These are phyloP conservation scores for Microctenopoma lineatum DNA, from an alignment of 2,797 vertebrate genomes.

Conservation along the genomic window DNA sequence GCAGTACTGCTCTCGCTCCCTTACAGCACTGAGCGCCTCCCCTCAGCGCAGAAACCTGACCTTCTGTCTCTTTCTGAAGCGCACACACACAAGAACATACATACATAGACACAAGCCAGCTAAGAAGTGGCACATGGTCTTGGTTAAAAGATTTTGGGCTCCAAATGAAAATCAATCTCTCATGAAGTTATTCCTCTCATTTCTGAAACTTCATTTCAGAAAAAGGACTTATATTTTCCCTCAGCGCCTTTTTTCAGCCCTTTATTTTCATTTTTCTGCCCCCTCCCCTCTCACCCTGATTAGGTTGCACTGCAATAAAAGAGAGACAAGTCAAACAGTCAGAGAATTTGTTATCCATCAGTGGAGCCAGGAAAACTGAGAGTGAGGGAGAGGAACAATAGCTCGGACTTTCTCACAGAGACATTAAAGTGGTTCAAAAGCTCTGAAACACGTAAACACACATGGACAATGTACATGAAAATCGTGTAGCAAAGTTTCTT, in stretches of 20 bases:
- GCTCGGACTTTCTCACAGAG: conserved; percentile 29
- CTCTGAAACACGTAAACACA: background rate
- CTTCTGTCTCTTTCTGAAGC: conserved; percentile 39
- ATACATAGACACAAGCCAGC: conserved; percentile 46
- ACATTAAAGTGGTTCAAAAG: conserved; percentile 13
- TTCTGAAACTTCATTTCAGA: conserved; percentile 75
- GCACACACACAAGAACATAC: conserved; percentile 38
- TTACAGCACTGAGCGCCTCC: conserved; percentile 66
- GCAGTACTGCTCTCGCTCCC: conserved; percentile 78
- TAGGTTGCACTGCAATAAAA: conserved; percentile 52
- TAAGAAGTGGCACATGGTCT: conserved; percentile 81
- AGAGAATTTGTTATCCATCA: conserved; percentile 59
- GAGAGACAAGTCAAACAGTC: conserved; percentile 34
- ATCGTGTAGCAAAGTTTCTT: conserved; percentile 15
- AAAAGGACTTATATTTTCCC: conserved; percentile 52
- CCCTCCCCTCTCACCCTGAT: conserved; percentile 53
- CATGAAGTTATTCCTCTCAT: conserved; percentile 66
- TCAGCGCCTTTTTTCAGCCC: conserved; percentile 3
- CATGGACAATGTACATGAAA: conserved; percentile 8
- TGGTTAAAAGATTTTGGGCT: conserved; percentile 78
- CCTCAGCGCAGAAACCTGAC: conserved; percentile 68
- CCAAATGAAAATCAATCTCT: conserved; percentile 79
- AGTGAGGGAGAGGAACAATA: conserved; percentile 38
- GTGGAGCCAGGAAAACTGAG: conserved; percentile 58
- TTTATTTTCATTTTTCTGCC: background rate